Conservation (phyloP, 2,113 vertebrate species). For the Coptodon rendalli region DNA sequence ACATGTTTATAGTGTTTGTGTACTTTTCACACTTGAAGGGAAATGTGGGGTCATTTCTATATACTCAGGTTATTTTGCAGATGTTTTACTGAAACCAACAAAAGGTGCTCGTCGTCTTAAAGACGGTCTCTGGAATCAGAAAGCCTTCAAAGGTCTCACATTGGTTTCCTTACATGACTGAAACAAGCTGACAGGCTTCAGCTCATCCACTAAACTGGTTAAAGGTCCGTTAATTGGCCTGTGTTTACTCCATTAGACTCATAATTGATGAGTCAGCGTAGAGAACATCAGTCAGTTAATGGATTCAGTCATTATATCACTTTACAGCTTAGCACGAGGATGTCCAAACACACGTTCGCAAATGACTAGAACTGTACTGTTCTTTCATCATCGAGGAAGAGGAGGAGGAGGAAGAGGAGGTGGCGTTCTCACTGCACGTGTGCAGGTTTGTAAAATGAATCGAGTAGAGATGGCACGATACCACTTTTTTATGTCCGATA, state of each 20-base stretch:
- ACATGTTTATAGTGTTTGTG: not conserved
- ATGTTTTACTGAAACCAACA: not conserved
- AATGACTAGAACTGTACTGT: not conserved
- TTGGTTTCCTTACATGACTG: not conserved
- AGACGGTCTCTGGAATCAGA: not conserved
- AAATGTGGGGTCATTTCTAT: fast-evolving
- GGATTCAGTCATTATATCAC: not conserved
- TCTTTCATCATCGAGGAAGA: not conserved
- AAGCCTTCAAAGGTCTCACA: not conserved
- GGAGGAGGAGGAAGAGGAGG: not conserved
- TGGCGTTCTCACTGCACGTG: not conserved
- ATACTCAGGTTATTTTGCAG: not conserved
- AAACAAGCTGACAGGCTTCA: not conserved
- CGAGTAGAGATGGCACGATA: too few relatives aligned
- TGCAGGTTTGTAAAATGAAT: not conserved
- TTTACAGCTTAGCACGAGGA: not conserved
- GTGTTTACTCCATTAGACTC: not conserved
- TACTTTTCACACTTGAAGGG: not conserved
- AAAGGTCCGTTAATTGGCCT: not conserved
- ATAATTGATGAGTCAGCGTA: not conserved
- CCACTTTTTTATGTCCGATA: too few relatives aligned
- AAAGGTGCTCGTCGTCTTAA: not conserved
- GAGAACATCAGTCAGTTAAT: not conserved
- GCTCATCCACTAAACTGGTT: not conserved
- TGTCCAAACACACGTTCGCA: fast-evolving